phyloP scores from a whole-genome alignment of 1,140 invertebrate genomes.

The Mycetomoellerius zeteki region DNA sequence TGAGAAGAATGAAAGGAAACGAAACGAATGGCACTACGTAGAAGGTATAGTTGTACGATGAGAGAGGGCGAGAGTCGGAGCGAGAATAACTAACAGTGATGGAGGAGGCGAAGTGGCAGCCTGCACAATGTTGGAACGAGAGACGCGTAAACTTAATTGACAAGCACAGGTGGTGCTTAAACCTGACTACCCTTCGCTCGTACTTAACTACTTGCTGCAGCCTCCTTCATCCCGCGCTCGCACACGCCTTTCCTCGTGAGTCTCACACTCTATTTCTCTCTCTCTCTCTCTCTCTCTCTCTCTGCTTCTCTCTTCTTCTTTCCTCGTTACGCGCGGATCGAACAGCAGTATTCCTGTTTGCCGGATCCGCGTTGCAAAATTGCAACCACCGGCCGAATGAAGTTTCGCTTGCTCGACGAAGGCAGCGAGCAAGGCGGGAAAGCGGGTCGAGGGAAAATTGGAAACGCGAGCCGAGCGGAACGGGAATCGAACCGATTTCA shows the following conservation, averaged over 20 bases:
- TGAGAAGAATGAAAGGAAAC: neutral
- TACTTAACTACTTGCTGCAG: conserved; percentile 75
- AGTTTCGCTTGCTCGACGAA: conserved; percentile 68
- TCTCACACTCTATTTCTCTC: neutral
- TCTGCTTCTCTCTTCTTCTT: conserved; percentile 3
- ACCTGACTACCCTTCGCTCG: conserved; percentile 80
- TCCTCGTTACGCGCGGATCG: conserved; percentile 52
- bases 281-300: conserved; percentile 4
- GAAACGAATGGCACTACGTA: conserved; percentile 49
- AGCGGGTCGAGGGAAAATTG: conserved; percentile 65
- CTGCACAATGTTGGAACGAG: conserved; percentile 74
- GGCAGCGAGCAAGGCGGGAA: conserved; percentile 45
- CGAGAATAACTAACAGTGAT: conserved; percentile 74
- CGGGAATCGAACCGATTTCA: conserved; percentile 62
- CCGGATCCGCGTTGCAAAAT: conserved; percentile 60
- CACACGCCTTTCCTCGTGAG: neutral
- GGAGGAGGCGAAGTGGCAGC: conserved; percentile 55
- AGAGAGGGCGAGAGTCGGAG: neutral
- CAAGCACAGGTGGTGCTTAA: conserved; percentile 84
- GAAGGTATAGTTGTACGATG: neutral
- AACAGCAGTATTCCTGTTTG: conserved; percentile 62
- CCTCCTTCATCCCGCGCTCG: conserved; percentile 16
- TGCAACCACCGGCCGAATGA: conserved; percentile 58
- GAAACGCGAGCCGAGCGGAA: conserved; percentile 73
- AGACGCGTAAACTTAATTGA: conserved; percentile 84